Evolutionary conservation across 2,888 invertebrate species (phyloP).

Genomic region (Ormia ochracea): DNA sequence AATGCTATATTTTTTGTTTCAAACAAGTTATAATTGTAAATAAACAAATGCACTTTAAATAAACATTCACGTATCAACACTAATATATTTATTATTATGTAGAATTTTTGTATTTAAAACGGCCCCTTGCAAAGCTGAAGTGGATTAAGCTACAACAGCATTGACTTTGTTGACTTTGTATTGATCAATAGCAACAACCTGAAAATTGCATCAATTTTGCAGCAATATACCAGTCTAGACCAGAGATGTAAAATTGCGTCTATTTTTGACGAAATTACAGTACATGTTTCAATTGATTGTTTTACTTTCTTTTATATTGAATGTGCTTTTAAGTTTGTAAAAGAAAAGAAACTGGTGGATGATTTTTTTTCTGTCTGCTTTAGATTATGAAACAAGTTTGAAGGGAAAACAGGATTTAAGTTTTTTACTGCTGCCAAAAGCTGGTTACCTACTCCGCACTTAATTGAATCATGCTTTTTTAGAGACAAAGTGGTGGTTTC

Average conservation of each 20-base stretch:
- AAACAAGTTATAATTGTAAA: no score
- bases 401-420: slow-evolving; percentile 41
- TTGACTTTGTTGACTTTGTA: not conserved
- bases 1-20: no score
- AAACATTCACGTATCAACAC: no score
- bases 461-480: not conserved
- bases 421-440: not conserved
- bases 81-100: not conserved
- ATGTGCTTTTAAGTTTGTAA: not conserved
- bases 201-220: slow-evolving; percentile 14
- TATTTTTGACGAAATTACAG: not conserved
- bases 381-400: slow-evolving; percentile 34
- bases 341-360: slow-evolving; percentile 23
- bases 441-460: slow-evolving; percentile 1
- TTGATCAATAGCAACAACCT: slow-evolving; percentile 3
- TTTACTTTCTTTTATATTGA: slow-evolving; percentile 9
- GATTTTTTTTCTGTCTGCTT: slow-evolving; percentile 6
- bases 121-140: slow-evolving; percentile 48
- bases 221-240: slow-evolving; percentile 30
- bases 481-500: slow-evolving; percentile 11
- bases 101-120: slow-evolving; percentile 7
- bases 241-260: slow-evolving; percentile 32
- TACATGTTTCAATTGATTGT: slow-evolving; percentile 53
- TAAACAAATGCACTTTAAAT: slow-evolving; percentile 11
- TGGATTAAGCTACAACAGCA: not conserved